Evolutionary conservation across 2,113 vertebrate genomes (phyloP).

Genomic region (Aplodontia rufa): DNA sequence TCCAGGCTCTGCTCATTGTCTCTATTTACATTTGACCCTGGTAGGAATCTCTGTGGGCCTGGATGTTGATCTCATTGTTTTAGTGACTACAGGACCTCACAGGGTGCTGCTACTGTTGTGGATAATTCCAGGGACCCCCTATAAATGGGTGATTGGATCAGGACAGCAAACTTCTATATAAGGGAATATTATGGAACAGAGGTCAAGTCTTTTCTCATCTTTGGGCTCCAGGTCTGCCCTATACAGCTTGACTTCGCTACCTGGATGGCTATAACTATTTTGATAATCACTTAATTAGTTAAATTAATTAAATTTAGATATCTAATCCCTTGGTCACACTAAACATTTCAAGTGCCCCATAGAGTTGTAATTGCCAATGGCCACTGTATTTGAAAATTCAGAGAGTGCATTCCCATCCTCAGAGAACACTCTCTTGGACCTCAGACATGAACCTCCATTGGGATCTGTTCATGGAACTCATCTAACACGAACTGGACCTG

Average conservation of each 20-base stretch:
- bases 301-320: not conserved
- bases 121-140: not conserved
- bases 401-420: not conserved
- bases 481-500: rapidly evolving
- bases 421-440: not conserved
- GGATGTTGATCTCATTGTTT: not conserved
- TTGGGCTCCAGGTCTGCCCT: not conserved
- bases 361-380: not conserved
- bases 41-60: not conserved
- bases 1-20: not conserved
- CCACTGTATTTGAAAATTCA: not conserved
- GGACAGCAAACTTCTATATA: not conserved
- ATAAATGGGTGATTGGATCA: not conserved
- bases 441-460: not conserved
- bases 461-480: not conserved
- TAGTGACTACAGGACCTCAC: not conserved
- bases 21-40: not conserved
- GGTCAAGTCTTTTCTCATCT: not conserved
- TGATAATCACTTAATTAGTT: too few species aligned
- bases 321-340: not conserved
- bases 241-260: too few species aligned
- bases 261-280: too few species aligned
- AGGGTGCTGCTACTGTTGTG: not conserved
- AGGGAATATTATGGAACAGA: not conserved
- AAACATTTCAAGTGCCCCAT: not conserved